A percentile compares a stretch with the other conserved stretches of the same genome.
Evolutionary conservation across 2,113 vertebrate species (phyloP).

Genomic region (Oncorhynchus kisutch): DNA sequence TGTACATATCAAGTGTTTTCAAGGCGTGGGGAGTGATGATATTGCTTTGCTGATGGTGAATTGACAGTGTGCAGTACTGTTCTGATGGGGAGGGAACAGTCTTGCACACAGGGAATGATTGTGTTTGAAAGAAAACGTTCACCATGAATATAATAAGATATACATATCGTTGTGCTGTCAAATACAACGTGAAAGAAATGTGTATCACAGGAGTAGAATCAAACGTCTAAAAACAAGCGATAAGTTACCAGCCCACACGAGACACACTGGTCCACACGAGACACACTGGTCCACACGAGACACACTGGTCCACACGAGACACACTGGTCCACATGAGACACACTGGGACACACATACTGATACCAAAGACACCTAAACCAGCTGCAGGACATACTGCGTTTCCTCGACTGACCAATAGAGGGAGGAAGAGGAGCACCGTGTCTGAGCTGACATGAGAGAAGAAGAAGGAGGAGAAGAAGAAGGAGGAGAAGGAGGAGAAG

Average conservation of each 20-base stretch:
- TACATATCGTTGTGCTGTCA: conserved; percentile 30
- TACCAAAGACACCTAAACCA: conserved; percentile 12
- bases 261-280: background rate
- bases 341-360: conserved; percentile 25
- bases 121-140: conserved; percentile 35
- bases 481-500: too few species aligned
- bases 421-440: conserved; percentile 51
- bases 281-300: too few species aligned
- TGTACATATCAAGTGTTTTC: background rate
- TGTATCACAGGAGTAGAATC: conserved; percentile 45
- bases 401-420: conserved; percentile 35
- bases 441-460: conserved; percentile 44
- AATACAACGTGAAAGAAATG: conserved; percentile 38
- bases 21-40: conserved; percentile 12
- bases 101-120: conserved; percentile 27
- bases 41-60: conserved; percentile 35
- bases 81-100: background rate
- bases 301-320: too few species aligned
- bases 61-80: background rate
- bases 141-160: conserved; percentile 8
- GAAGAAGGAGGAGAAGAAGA: background rate
- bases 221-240: conserved; percentile 44
- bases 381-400: conserved; percentile 5
- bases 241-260: conserved; percentile 11
- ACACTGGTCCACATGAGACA: background rate